Evolutionary conservation across 2,888 invertebrate genomes (phyloP).

Genomic region (Tenthredo scrophulariae): DNA sequence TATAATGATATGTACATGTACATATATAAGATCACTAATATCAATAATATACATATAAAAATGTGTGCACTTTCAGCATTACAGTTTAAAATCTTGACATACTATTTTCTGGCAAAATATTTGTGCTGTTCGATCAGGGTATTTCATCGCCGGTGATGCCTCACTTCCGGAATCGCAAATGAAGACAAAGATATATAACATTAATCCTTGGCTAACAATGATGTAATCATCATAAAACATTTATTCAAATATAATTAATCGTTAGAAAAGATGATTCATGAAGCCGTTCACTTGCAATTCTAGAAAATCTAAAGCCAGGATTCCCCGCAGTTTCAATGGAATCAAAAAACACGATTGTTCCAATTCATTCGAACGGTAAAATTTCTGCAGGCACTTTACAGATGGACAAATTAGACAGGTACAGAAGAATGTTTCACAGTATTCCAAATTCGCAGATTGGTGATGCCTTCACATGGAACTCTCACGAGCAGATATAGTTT

Average conservation of each 20-base stretch:
- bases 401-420: neutral
- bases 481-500: neutral
- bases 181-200: neutral
- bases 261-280: neutral
- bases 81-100: neutral
- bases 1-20: conserved; percentile 23
- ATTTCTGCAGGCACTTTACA: neutral
- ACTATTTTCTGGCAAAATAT: neutral
- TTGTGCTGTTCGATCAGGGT: neutral
- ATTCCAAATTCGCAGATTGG: neutral
- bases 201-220: neutral
- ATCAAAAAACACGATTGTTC: neutral
- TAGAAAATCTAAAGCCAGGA: neutral
- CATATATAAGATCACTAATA: neutral
- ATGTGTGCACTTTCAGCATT: conserved; percentile 39
- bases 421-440: neutral
- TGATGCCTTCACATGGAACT: neutral
- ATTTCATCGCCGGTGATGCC: neutral
- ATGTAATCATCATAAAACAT: neutral
- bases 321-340: neutral
- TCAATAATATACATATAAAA: conserved; percentile 31
- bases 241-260: neutral
- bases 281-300: neutral
- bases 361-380: neutral
- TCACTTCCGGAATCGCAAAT: neutral